phyloP scores from a whole-genome alignment of 64 coral and sea anemone species.

The Montipora efflorescens region DNA sequence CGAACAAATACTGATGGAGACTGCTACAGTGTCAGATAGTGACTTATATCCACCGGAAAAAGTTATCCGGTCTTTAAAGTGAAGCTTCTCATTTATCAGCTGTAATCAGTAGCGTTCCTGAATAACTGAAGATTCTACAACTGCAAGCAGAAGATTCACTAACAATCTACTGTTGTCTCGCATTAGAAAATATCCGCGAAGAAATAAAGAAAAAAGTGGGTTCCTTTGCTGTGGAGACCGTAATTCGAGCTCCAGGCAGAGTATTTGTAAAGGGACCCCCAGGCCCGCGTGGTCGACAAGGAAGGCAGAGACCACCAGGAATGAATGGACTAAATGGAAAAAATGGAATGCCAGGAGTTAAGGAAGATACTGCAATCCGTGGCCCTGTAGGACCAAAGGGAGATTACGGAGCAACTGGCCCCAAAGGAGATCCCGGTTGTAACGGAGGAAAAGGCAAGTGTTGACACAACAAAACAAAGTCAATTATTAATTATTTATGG shows the following conservation, averaged over 20 bases:
- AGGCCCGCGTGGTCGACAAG: background rate
- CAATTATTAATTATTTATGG: too few relatives aligned
- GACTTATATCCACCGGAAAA: too few relatives aligned
- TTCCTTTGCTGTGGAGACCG: background rate
- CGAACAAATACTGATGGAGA: too few relatives aligned
- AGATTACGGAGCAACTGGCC: background rate
- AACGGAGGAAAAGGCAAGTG: too few relatives aligned
- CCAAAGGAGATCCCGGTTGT: background rate
- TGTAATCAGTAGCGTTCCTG: too few relatives aligned
- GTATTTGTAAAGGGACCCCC: background rate
- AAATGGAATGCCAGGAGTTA: background rate
- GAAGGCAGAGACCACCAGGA: background rate
- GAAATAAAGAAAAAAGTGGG: background rate
- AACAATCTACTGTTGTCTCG: too few relatives aligned
- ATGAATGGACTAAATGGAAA: background rate
- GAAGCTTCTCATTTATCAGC: too few relatives aligned
- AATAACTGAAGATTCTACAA: too few relatives aligned
- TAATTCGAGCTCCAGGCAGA: background rate
- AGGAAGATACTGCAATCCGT: background rate
- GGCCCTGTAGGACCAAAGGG: background rate
- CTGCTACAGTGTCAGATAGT: too few relatives aligned
- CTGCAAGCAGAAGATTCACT: background rate
- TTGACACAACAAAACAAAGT: too few relatives aligned
- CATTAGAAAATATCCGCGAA: background rate
- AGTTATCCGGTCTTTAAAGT: too few relatives aligned